Conservation (phyloP, 2,113 vertebrate genomes). For the Gallinago jamesoni region DNA sequence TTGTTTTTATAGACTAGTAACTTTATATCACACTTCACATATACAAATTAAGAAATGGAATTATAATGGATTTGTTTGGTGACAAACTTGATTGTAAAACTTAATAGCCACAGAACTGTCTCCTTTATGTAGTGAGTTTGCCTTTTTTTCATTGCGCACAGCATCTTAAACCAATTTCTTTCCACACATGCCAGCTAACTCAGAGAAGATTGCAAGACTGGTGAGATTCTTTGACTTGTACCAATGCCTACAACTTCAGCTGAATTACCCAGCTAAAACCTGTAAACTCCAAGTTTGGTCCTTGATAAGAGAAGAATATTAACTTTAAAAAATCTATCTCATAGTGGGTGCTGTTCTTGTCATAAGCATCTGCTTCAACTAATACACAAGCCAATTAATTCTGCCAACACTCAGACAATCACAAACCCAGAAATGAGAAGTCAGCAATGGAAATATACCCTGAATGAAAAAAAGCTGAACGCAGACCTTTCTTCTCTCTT, state of each 20-base stretch:
- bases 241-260: not conserved
- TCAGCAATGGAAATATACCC: not conserved
- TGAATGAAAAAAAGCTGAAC: slow-evolving; percentile 11
- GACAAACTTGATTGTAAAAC: not conserved
- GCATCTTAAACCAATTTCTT: not conserved
- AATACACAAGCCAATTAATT: not conserved
- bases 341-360: not conserved
- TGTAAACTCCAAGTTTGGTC: not conserved
- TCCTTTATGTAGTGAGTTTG: not conserved
- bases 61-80: not conserved
- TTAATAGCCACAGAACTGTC: not conserved
- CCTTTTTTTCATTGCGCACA: not conserved
- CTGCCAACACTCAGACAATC: not conserved
- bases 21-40: not conserved
- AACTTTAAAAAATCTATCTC: not conserved
- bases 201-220: not conserved
- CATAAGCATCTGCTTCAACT: not conserved
- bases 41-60: not conserved
- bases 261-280: not conserved
- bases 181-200: not conserved
- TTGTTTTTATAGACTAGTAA: not conserved
- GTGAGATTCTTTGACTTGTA: not conserved
- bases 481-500: not conserved
- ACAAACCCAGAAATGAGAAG: not conserved
- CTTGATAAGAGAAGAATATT: not conserved